Evolutionary conservation across 1,140 invertebrate species (phyloP).

Genomic region (Drosophila rhopaloa): DNA sequence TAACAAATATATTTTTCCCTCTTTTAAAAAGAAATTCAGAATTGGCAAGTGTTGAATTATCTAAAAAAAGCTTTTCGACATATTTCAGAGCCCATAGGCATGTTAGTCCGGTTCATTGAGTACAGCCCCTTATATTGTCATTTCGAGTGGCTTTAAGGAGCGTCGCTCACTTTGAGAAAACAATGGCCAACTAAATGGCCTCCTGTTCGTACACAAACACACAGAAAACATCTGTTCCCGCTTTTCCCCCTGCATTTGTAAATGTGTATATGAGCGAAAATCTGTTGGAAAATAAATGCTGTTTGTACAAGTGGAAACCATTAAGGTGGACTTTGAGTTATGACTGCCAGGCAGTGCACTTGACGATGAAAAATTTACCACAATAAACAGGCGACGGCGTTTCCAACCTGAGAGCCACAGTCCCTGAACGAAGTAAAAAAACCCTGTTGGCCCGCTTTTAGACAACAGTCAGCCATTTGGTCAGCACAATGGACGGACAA

Average conservation of each 20-base stretch:
- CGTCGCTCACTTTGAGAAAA: conserved; percentile 49
- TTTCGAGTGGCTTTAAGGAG: conserved; percentile 46
- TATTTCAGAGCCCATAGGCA: conserved; percentile 7
- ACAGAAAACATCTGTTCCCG: conserved; percentile 34
- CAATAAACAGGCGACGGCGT: conserved; percentile 57
- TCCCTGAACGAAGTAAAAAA: background rate
- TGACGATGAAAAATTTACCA: conserved; percentile 76
- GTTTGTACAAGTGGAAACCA: conserved; percentile 65
- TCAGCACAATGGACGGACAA: conserved; percentile 60
- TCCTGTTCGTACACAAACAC: conserved; percentile 11
- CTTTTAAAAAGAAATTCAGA: too few relatives aligned
- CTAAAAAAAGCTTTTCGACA: background rate
- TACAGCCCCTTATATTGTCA: conserved; percentile 33
- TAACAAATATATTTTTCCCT: too few relatives aligned
- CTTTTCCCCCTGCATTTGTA: conserved; percentile 1
- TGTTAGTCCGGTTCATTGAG: conserved; percentile 43
- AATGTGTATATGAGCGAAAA: conserved; percentile 45
- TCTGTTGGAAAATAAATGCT: conserved; percentile 59
- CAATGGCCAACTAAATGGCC: conserved; percentile 56
- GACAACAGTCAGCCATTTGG: conserved; percentile 60
- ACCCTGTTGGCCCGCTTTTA: conserved; percentile 18
- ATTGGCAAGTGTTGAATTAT: too few relatives aligned
- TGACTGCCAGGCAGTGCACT: conserved; percentile 66
- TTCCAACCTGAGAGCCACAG: conserved; percentile 6
- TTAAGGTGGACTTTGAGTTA: conserved; percentile 77